phyloP scores from a whole-genome alignment of 2,797 vertebrate genomes.

The Serranus cabrilla region DNA sequence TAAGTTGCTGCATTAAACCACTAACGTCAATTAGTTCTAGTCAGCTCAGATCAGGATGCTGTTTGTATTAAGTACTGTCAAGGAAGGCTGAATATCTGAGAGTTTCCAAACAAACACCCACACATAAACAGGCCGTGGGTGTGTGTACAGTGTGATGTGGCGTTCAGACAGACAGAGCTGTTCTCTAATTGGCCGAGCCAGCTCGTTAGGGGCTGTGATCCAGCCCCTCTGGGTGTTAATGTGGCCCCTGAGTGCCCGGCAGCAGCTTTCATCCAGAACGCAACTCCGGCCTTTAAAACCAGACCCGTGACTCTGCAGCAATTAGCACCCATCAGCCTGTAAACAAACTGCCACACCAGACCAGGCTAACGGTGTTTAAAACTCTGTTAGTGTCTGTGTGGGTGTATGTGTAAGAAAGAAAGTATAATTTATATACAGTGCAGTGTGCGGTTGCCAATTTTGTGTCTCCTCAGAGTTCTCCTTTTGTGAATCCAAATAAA shows the following conservation, averaged over 20 bases:
- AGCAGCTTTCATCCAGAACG: constrained; percentile 29
- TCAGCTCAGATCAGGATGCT: constrained; percentile 24
- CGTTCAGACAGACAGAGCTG: constrained; percentile 22
- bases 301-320: constrained; percentile 51
- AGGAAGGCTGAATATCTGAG: constrained; percentile 26
- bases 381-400: neutral
- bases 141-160: constrained; percentile 6
- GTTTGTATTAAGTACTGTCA: constrained; percentile 32
- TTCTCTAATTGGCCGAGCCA: constrained; percentile 56
- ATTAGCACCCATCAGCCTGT: constrained; percentile 61
- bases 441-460: neutral
- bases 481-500: constrained; percentile 15
- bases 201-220: constrained; percentile 32
- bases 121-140: neutral
- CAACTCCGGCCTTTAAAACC: constrained; percentile 5
- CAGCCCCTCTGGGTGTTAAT: constrained; percentile 37
- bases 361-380: constrained; percentile 19
- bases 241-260: constrained; percentile 11
- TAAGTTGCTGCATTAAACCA: constrained; percentile 1
- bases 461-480: neutral
- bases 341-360: constrained; percentile 42
- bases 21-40: constrained; percentile 19
- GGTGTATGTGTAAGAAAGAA: constrained; percentile 2
- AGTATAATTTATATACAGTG: neutral
- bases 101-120: constrained; percentile 8